Evolutionary conservation across 2,888 invertebrate species (phyloP), one percentile per base, ranked within the genome.

Genomic region (Furcula furcula): DNA sequence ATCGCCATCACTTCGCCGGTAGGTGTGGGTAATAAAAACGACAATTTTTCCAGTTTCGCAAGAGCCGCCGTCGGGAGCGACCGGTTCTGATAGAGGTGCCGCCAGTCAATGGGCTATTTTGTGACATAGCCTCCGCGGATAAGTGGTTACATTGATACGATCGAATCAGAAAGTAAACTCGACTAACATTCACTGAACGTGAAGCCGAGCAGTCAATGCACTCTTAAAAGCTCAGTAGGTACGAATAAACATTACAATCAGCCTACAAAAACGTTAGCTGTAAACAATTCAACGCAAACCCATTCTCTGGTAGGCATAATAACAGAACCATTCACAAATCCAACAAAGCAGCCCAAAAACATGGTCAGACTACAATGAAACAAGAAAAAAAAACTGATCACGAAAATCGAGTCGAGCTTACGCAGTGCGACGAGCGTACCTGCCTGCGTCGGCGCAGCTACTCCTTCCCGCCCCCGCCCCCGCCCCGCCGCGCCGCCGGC

Each of bases 311-410:
- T 50, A 49, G 45, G 47, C 53, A 59, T 57, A 65, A 66, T 58
- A 58, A 61, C 60, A 61, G 49, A 61, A 67, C 76, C 84, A 84
- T 86, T 86, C 85, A 86, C 81, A 81, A 83, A 82, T 77, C 72
- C 72, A 73, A 83, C 83, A 83, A 81, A 83, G 79, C 76, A 68
- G 68, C 76, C 75, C 73, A 76, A 83, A 82, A 84, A 76, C 80
- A 78, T 76, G 81, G 76, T 69, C 71, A 75, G 78, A 77, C 74
- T 75, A 78, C 73, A 78, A 77, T 76, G 76, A 77, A 74, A 74
- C 61, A 60, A 65, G 55, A 70, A 68, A 65, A 56, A n/a, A 76
- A 83, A 77, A 73, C 70, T 69, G 76, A 82, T 83, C 82, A 82
- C 81, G 81, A 82, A 82, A 79, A 76, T 81, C 80, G 73, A 77